phyloP scores from a whole-genome alignment of 1,140 invertebrate genomes.

The Hormaphis cornu region DNA sequence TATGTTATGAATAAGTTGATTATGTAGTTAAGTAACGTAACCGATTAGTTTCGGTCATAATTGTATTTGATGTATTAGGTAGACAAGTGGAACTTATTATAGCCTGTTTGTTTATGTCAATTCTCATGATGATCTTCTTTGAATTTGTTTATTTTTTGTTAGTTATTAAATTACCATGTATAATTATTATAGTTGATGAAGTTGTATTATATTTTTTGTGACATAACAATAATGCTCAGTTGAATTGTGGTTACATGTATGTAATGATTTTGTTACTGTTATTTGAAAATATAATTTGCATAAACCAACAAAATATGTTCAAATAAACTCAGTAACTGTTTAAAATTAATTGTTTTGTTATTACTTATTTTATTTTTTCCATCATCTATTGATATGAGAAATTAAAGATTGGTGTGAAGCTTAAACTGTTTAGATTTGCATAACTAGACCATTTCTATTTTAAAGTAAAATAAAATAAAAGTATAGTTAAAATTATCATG shows the following conservation, averaged over 20 bases:
- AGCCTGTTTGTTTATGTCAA: constrained; percentile 17
- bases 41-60: background rate
- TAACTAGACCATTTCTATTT: too few species aligned
- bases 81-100: constrained; percentile 9
- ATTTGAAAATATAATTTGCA: background rate
- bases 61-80: constrained; percentile 2
- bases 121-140: constrained; percentile 25
- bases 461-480: too few species aligned
- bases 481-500: too few species aligned
- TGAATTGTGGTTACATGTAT: constrained; percentile 2
- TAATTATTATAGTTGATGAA: background rate
- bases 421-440: too few species aligned
- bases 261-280: background rate
- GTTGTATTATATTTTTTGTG: background rate
- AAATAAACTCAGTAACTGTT: constrained; percentile 2
- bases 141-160: background rate
- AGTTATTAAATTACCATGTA: constrained; percentile 1
- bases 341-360: background rate
- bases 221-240: constrained; percentile 4
- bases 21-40: background rate
- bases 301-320: background rate
- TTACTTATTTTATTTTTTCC: background rate
- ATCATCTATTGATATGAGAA: too few species aligned
- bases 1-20: background rate
- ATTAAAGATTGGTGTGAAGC: too few species aligned